phyloP scores from a whole-genome alignment of 2,113 vertebrate species.

The Epinephelus cyanopodus region DNA sequence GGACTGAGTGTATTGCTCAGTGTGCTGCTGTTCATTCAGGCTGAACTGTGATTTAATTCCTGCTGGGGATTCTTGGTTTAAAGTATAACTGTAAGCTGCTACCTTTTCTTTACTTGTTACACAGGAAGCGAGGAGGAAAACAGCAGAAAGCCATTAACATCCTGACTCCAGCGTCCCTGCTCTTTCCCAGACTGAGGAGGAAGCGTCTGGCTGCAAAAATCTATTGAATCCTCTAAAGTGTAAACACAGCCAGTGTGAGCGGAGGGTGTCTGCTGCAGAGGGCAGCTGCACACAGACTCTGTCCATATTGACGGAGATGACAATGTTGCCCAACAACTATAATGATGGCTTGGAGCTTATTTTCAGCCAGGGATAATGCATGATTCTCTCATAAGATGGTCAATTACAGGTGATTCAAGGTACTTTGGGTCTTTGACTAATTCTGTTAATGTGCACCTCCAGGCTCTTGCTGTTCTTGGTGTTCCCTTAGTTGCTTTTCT shows the following conservation, averaged over 20 bases:
- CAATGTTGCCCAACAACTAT: constrained; percentile 45
- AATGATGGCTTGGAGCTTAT: constrained; percentile 39
- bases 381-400: constrained; percentile 35
- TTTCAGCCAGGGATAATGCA: constrained; percentile 2
- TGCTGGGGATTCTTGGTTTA: constrained; percentile 39
- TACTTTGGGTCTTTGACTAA: constrained; percentile 5
- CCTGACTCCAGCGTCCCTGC: constrained; percentile 15
- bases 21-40: constrained; percentile 22
- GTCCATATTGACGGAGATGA: constrained; percentile 58
- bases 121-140: constrained; percentile 25
- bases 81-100: constrained; percentile 11
- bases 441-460: background rate
- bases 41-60: constrained; percentile 45
- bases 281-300: constrained; percentile 25
- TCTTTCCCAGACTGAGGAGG: constrained; percentile 31
- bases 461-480: background rate
- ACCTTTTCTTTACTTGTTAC: constrained; percentile 5
- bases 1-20: constrained; percentile 21
- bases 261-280: constrained; percentile 29
- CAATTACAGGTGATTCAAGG: constrained; percentile 28
- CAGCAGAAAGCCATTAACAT: constrained; percentile 42
- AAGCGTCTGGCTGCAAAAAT: constrained; percentile 16
- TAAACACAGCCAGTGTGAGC: constrained; percentile 47
- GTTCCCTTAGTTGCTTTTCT: background rate
- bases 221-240: constrained; percentile 49